These are phyloP conservation scores for Epicampocera succincta DNA, from an alignment of 2,888 invertebrate genomes.

Conservation along the genomic window DNA sequence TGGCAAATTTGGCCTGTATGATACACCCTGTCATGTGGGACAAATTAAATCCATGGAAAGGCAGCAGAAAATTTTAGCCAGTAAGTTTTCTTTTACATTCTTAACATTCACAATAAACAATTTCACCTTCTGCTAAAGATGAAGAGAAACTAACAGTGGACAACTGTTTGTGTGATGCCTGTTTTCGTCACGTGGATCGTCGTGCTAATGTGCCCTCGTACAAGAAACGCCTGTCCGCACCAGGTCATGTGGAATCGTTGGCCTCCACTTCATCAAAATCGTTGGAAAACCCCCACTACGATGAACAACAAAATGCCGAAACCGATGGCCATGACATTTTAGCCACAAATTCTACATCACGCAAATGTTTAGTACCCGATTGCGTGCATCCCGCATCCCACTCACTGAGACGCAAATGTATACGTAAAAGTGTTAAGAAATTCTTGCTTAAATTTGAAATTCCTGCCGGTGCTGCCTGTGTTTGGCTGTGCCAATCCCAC, in stretches of 20 bases:
- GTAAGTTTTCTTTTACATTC: slow-evolving; percentile 82
- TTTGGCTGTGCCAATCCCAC: slow-evolving; percentile 88
- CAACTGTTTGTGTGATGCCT: slow-evolving; percentile 93
- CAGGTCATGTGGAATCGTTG: slow-evolving; percentile 73
- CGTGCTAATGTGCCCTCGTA: slow-evolving; percentile 89
- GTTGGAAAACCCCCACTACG: slow-evolving; percentile 59
- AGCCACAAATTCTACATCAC: slow-evolving; percentile 62
- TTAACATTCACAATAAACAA: neutral
- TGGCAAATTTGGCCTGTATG: slow-evolving; percentile 92
- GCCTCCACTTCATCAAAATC: slow-evolving; percentile 49
- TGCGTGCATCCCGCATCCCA: slow-evolving; percentile 85
- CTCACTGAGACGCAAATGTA: slow-evolving; percentile 88
- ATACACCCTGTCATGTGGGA: slow-evolving; percentile 93
- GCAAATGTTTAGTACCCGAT: slow-evolving; percentile 85
- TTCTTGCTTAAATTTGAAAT: slow-evolving; percentile 86
- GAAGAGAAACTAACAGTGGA: slow-evolving; percentile 92
- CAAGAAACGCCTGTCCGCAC: slow-evolving; percentile 83
- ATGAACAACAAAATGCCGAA: slow-evolving; percentile 45
- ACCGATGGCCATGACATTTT: slow-evolving; percentile 55
- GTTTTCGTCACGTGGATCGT: slow-evolving; percentile 92
- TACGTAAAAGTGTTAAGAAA: slow-evolving; percentile 86
- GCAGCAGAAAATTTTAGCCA: slow-evolving; percentile 90
- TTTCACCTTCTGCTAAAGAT: slow-evolving; percentile 81
- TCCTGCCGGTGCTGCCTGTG: slow-evolving; percentile 82
- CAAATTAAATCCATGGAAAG: slow-evolving; percentile 91